phyloP scores from a whole-genome alignment of 2,797 vertebrate genomes.

The Sebastes glaucus region DNA sequence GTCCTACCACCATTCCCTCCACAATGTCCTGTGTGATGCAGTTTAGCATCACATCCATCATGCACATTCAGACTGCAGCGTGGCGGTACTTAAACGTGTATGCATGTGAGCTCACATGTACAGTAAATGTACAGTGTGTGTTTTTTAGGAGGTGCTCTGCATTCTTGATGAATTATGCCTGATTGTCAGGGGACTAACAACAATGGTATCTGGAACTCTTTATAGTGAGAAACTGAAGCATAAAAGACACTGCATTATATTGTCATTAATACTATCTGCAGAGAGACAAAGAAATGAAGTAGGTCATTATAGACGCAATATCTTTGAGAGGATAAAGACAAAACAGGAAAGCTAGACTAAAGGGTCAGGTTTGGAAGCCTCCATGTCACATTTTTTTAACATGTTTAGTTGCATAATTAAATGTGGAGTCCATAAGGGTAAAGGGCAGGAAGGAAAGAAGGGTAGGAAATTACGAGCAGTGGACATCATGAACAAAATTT shows the following conservation, averaged over 20 bases:
- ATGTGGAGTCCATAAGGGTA: too few species aligned
- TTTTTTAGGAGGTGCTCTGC: conserved; percentile 20
- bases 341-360: conserved; percentile 1
- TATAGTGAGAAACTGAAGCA: conserved; percentile 19
- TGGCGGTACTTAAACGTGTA: not conserved
- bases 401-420: too few species aligned
- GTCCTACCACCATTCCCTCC: conserved; percentile 4
- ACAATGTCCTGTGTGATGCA: conserved; percentile 30
- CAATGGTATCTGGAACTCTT: conserved; percentile 43
- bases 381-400: too few species aligned
- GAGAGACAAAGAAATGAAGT: conserved; percentile 22
- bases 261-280: conserved; percentile 15
- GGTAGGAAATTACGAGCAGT: too few species aligned
- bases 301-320: conserved; percentile 7
- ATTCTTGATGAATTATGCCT: conserved; percentile 57
- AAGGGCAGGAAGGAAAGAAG: too few species aligned
- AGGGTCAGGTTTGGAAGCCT: not conserved
- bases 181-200: conserved; percentile 34
- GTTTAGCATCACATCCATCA: conserved; percentile 62
- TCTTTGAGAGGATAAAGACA: not conserved
- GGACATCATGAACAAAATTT: not conserved
- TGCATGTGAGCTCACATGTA: conserved; percentile 9
- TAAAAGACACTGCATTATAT: conserved; percentile 10
- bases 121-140: conserved; percentile 14
- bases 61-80: conserved; percentile 10